A percentile compares a stretch with the other conserved stretches of the same genome.
Evolutionary conservation across 2,888 invertebrate genomes (phyloP).

Genomic region (Oscheius sp.): DNA sequence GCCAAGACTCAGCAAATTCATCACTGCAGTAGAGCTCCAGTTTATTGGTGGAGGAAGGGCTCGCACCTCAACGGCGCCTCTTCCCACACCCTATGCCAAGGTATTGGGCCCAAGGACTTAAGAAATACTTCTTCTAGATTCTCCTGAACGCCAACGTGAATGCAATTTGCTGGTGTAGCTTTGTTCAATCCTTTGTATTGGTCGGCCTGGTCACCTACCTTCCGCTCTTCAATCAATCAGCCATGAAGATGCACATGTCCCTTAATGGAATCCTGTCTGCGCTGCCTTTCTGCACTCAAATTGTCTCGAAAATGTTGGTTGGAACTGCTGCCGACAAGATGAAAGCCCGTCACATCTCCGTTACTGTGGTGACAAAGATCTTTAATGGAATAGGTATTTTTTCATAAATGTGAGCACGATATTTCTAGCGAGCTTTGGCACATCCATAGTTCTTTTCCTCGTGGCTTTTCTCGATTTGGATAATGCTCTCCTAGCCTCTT

Average conservation of each 20-base stretch:
- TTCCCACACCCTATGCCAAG: conserved; percentile 61
- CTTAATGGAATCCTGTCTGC: conserved; percentile 68
- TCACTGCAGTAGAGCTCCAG: conserved; percentile 63
- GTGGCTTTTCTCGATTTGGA: conserved; percentile 46
- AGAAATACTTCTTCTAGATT: conserved; percentile 42
- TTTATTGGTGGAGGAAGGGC: conserved; percentile 46
- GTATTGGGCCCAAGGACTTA: conserved; percentile 33
- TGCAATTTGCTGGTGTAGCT: conserved; percentile 66
- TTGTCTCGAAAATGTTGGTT: conserved; percentile 66
- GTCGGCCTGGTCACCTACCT: conserved; percentile 66
- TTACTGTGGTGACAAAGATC: conserved; percentile 61
- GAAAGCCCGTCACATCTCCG: conserved; percentile 53
- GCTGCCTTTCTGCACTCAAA: conserved; percentile 66
- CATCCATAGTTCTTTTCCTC: conserved; percentile 57
- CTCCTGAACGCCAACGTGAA: conserved; percentile 62
- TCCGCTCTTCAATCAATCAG: conserved; percentile 66
- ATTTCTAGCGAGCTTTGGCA: conserved; percentile 63
- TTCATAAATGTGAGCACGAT: not conserved
- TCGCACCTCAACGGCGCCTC: conserved; percentile 47
- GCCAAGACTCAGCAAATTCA: conserved; percentile 61
- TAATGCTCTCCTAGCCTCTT: conserved; percentile 46
- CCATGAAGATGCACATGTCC: conserved; percentile 59
- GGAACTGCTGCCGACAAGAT: conserved; percentile 65
- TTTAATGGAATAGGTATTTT: conserved; percentile 61
- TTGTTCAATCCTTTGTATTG: conserved; percentile 69